Base-by-base conservation (phyloP, 2,888 invertebrate genomes). In the Polymixis flavicincta region DNA sequence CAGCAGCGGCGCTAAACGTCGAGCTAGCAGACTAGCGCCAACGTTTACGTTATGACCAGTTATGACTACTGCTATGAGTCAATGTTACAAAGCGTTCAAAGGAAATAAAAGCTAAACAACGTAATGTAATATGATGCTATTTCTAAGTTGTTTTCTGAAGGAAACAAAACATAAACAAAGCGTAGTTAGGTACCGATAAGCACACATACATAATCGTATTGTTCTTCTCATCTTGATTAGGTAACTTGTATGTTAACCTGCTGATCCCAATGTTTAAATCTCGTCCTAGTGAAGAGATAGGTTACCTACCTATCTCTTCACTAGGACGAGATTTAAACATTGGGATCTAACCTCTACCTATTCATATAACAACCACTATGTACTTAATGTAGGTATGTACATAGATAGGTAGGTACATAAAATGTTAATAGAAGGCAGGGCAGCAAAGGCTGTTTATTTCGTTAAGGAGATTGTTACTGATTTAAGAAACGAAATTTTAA, bases 31-130 rank as follows among this genome's bases (percentile, higher is more conserved):
- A 25, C 17, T 65, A 67, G 14, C 60, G 60, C 9, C 50, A 71
- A 61, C 50, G 65, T 37, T 74, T 71, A 71, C 59, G 19, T 17
- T 52, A 59, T 7, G 17, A 6, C 2, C 1, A n/a, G n/a, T n/a
- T n/a, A n/a, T n/a, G n/a, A n/a, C n/a, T n/a, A n/a, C n/a, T n/a
- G n/a, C n/a, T 37, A 69, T 59, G 67, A 80, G 48, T 74, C 68
- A 65, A 59, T 74, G 50, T 61, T 66, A 73, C 59, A 74, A 61
- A 74, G 52, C 61, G 52, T 70, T 65, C 76, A 65, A 69, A 72
- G 80, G 60, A 63, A 67, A 71, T 61, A 63, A 45, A 71, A 73
- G 32, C 60, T 75, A 71, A 74, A 75, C 75, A 80, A 61, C 48
- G 55, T 60, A 70, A 25, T 57, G 55, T n/a, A 52, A 57, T 79